phyloP scores from a whole-genome alignment of 2,888 invertebrate genomes.

The Neoitamus cyanurus region DNA sequence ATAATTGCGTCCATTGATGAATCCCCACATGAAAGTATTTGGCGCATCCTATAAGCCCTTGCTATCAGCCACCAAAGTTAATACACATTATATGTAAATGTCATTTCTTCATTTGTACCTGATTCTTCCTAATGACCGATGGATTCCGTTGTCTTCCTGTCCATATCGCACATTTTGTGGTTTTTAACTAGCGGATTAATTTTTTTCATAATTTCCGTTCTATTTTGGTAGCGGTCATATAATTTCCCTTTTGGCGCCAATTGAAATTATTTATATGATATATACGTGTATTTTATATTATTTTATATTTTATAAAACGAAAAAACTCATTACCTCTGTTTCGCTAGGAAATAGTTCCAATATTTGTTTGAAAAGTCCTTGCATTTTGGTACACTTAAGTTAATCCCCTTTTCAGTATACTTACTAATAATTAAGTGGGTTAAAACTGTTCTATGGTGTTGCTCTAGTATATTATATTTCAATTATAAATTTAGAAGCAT shows the following conservation, averaged over 20 bases:
- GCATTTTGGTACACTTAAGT: background rate
- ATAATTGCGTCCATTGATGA: background rate
- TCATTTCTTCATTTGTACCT: too few species aligned
- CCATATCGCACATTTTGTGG: background rate
- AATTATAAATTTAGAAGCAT: background rate
- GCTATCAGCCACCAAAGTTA: background rate
- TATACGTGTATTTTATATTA: background rate
- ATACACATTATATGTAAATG: too few species aligned
- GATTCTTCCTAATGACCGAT: too few species aligned
- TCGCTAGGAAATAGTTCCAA: background rate
- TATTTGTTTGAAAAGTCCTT: background rate
- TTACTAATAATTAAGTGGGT: background rate
- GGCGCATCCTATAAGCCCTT: background rate
- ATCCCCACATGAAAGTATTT: background rate
- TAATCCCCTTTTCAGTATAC: background rate
- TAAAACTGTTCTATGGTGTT: slow-evolving; percentile 38
- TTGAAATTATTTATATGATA: background rate
- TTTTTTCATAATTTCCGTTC: background rate
- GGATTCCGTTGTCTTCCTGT: background rate
- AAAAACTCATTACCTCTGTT: background rate
- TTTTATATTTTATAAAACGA: too few species aligned
- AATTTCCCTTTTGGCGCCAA: background rate
- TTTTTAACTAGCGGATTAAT: background rate
- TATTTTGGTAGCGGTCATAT: background rate
- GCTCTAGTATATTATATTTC: background rate